Evolutionary conservation across 2,113 vertebrate genomes (phyloP).

Genomic region (Pterocles gutturalis): DNA sequence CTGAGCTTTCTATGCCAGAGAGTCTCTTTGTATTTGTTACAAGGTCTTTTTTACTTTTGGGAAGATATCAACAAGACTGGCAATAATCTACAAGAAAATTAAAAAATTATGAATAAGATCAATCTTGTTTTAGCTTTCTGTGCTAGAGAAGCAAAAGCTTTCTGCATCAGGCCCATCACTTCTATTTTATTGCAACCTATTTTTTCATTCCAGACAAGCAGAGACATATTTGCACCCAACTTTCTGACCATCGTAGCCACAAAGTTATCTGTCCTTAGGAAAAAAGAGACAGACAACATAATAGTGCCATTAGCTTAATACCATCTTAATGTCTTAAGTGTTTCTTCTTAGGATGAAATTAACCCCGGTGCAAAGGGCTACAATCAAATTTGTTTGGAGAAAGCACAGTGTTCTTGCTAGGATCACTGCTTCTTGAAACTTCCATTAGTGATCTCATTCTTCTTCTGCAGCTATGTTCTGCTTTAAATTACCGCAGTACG

Average conservation of each 20-base stretch:
- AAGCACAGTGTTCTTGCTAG: not conserved
- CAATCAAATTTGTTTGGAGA: not conserved
- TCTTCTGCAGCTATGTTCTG: not conserved
- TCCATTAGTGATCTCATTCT: slow-evolving; percentile 6
- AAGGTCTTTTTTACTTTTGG: not conserved
- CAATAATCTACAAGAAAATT: not conserved
- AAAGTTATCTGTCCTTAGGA: not conserved
- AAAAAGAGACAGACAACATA: not conserved
- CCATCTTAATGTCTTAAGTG: not conserved
- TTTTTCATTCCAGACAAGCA: not conserved
- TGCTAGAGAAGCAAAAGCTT: not conserved
- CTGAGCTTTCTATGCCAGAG: not conserved
- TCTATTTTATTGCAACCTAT: not conserved
- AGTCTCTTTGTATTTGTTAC: not conserved
- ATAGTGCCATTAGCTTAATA: slow-evolving; percentile 44
- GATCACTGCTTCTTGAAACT: not conserved
- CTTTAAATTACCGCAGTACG: not conserved
- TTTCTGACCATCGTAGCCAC: not conserved
- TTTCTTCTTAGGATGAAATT: slow-evolving; percentile 6
- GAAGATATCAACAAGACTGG: not conserved
- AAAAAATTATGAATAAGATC: not conserved
- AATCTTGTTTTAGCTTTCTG: not conserved
- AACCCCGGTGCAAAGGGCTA: not conserved
- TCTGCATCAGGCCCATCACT: not conserved
- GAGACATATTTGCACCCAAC: not conserved